These are phyloP conservation scores for Brachionus sp. DNA, from an alignment of 1,140 invertebrate genomes.

Conservation along the genomic window DNA sequence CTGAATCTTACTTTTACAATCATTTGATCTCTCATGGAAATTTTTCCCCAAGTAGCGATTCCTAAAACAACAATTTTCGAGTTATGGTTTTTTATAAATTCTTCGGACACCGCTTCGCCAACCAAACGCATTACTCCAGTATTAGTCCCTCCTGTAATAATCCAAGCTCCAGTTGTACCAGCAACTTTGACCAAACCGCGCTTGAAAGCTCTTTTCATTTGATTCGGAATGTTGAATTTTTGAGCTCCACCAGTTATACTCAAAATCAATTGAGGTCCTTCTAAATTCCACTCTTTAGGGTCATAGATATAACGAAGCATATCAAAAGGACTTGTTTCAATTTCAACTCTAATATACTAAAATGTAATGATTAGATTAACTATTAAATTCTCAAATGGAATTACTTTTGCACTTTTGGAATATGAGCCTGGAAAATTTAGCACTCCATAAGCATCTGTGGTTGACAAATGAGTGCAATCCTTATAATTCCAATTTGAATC, in stretches of 20 bases:
- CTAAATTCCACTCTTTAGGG: conserved; percentile 79
- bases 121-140: conserved; percentile 68
- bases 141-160: conserved; percentile 90
- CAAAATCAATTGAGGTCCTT: conserved; percentile 91
- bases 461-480: background rate
- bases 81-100: conserved; percentile 61
- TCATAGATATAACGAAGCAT: background rate
- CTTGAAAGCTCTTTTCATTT: conserved; percentile 84
- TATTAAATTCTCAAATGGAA: background rate
- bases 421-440: conserved; percentile 23
- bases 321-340: background rate
- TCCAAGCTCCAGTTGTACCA: conserved; percentile 94
- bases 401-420: conserved; percentile 35
- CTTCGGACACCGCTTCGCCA: conserved; percentile 75
- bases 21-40: conserved; percentile 5
- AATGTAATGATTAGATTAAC: background rate
- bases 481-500: conserved; percentile 33
- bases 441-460: conserved; percentile 24
- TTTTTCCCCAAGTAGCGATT: conserved; percentile 43
- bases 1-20: background rate
- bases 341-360: conserved; percentile 32
- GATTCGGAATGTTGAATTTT: conserved; percentile 78
- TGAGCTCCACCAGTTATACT: conserved; percentile 93
- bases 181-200: conserved; percentile 92
- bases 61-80: conserved; percentile 63